phyloP scores from a whole-genome alignment of 2,113 vertebrate genomes.

The Psammodynastes pulverulentus region DNA sequence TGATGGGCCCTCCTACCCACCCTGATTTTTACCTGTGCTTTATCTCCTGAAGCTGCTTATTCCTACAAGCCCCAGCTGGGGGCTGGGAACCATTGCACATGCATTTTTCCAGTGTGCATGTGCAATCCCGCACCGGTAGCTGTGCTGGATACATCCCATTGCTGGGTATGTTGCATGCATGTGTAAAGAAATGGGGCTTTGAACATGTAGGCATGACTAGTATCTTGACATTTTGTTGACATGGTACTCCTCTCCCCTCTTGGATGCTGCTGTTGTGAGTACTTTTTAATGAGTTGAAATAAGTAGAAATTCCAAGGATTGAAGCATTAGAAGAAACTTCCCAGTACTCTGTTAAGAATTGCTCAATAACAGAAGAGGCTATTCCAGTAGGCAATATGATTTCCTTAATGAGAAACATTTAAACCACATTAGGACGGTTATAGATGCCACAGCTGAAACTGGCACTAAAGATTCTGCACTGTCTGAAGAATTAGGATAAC shows the following conservation, averaged over 20 bases:
- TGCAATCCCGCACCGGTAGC: no score
- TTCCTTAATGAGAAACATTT: neutral
- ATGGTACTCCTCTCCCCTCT: neutral
- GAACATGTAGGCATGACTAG: neutral
- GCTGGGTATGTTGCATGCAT: neutral
- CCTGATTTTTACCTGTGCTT: no score
- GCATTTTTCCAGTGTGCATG: no score
- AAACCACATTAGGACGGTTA: neutral
- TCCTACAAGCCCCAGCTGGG: no score
- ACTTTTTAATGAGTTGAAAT: neutral
- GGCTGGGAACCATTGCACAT: no score
- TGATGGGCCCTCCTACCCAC: no score
- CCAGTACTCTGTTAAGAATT: neutral
- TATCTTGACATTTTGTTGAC: neutral
- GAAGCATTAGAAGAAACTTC: neutral
- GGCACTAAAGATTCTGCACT: neutral
- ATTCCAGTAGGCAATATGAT: neutral
- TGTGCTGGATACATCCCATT: no score
- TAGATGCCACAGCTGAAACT: neutral
- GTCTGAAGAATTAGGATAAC: neutral
- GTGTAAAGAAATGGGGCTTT: neutral
- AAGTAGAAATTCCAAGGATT: neutral
- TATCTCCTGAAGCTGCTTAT: no score
- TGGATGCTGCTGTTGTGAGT: neutral
- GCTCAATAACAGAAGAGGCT: neutral